Conservation (phyloP, 2,888 invertebrate genomes). For the Thymelicus sylvestris region DNA sequence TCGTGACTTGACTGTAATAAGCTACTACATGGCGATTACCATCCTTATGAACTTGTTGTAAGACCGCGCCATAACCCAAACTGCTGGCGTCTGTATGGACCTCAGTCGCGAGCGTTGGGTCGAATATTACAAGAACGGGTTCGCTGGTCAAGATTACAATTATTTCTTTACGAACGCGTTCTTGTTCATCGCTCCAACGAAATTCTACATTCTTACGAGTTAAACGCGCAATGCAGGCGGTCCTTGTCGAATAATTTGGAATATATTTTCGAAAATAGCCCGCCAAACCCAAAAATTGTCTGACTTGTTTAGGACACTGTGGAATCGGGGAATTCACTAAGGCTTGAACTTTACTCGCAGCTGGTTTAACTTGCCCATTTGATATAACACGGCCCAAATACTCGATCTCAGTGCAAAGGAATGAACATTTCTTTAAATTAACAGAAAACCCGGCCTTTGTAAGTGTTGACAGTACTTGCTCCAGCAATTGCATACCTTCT, state of each 20-base stretch:
- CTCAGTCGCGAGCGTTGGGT: slow-evolving; percentile 39
- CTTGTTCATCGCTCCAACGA: neutral
- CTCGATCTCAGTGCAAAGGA: neutral
- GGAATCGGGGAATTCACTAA: neutral
- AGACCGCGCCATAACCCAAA: slow-evolving; percentile 40
- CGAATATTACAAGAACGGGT: slow-evolving; percentile 25
- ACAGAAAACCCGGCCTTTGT: neutral
- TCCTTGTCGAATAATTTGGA: slow-evolving; percentile 31
- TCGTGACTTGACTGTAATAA: slow-evolving; percentile 41
- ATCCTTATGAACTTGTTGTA: slow-evolving; percentile 37
- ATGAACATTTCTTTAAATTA: neutral
- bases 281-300: slow-evolving; percentile 25
- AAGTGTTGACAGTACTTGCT: neutral
- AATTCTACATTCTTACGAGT: neutral
- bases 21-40: slow-evolving; percentile 37
- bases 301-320: neutral
- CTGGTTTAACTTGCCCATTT: neutral
- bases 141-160: neutral
- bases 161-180: neutral
- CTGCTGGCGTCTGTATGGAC: slow-evolving; percentile 42
- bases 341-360: neutral
- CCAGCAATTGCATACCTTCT: neutral
- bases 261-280: slow-evolving; percentile 34
- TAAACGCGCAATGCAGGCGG: slow-evolving; percentile 36
- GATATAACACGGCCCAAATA: neutral